phyloP scores from a whole-genome alignment of 2,113 vertebrate species.

The Nothobranchius kuhntae region DNA sequence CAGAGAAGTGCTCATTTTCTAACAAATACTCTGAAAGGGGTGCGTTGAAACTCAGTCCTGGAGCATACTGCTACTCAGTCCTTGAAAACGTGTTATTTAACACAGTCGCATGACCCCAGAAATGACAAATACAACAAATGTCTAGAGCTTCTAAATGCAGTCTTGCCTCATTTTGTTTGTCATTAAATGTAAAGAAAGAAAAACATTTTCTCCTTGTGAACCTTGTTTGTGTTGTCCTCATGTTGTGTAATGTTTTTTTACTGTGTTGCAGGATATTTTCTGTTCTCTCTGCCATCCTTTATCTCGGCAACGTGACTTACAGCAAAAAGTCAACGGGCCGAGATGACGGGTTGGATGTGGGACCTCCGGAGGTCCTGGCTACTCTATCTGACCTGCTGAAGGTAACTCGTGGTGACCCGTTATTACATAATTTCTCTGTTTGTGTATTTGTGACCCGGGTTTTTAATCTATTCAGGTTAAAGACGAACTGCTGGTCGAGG shows the following conservation, averaged over 20 bases:
- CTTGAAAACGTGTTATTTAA: neutral
- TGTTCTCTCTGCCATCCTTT: conserved; percentile 94
- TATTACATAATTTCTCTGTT: neutral
- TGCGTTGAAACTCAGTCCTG: neutral
- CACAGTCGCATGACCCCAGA: conserved; percentile 14
- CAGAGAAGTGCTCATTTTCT: neutral
- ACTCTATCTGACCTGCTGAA: conserved; percentile 93
- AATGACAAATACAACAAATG: conserved; percentile 7
- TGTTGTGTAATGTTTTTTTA: neutral
- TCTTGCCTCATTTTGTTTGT: neutral
- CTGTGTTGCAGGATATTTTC: conserved; percentile 88
- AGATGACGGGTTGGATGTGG: conserved; percentile 95
- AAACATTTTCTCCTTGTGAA: neutral
- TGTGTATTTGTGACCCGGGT: neutral
- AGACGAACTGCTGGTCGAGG: conserved; percentile 93
- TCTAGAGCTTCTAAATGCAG: conserved; percentile 16
- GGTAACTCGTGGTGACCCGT: conserved; percentile 59
- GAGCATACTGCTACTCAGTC: neutral
- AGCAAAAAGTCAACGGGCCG: conserved; percentile 88
- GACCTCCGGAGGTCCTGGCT: conserved; percentile 90
- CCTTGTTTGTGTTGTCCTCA: neutral
- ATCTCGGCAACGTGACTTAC: conserved; percentile 94
- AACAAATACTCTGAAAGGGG: neutral
- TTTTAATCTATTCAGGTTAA: conserved; percentile 83
- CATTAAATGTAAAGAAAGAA: conserved; percentile 4